Evolutionary conservation across 2,888 invertebrate genomes (phyloP), one percentile per base, ranked within the genome.

Genomic region (Branchellion lobata): DNA sequence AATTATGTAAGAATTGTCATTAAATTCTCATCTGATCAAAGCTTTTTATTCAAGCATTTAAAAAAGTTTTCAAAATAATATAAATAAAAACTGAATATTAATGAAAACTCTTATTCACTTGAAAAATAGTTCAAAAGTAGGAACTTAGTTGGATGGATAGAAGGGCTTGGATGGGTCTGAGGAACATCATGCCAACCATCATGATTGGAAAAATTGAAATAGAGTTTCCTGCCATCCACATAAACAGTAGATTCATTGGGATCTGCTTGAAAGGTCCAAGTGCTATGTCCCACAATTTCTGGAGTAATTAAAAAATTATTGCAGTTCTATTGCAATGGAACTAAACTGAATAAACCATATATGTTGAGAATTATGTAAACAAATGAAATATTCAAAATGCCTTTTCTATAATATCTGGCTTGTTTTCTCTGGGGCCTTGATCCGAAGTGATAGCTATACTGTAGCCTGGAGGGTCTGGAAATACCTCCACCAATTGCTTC

Each of bases 131-230:
- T n/a, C n/a, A n/a, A n/a, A n/a, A n/a, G n/a, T n/a, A n/a, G n/a
- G n/a, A n/a, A 90, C 86, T 89, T 83, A 88, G 88, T 83, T 89
- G 90, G 81, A 95, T 93, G 0, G 94, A 90, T 87, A 98, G 94
- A 80, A 99, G 90, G 1, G 98, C 96, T 89, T 98, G 97, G 34
- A 98, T 91, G 1, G 98, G 98, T 81, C 97, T 90, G 85, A 98
- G 93, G 84, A 98, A 92, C 89, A 99, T 91, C 99, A 99, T 99
- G 68, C 96, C 97, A 11, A 99, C 96, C 99, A 99, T 99, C 99
- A 99, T 99, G 73, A 99, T 99, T 0, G 99, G 99, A 85, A 99
- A 98, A 85, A 99, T 98, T 0, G 97, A 98, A 85, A 99, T 97
- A 0, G 97, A 96, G 88, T 95, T 97, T 27, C 98, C 98, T 78